Base-by-base conservation (phyloP, 2,888 invertebrate genomes). In the Yponomeuta plumbellus region DNA sequence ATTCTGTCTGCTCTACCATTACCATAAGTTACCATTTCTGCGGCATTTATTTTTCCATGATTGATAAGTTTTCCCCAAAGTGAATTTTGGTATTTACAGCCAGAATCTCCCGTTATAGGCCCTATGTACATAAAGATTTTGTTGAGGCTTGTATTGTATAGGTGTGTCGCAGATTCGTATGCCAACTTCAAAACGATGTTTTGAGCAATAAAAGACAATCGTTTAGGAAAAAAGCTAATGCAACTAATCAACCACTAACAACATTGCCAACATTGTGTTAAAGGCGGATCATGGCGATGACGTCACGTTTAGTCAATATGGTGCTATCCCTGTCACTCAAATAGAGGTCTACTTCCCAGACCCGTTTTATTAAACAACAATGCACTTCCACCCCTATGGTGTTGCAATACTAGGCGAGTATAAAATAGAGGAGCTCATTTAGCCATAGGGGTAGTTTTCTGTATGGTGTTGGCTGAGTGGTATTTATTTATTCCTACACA, bases 341-440 rank as follows among this genome's bases (percentile, higher is more conserved):
- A 21, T 59, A 22, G 11, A 23, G 59, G 67, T 66, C 67, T 66
- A 67, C 67, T 67, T 58, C 58, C 64, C 64, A 39, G 61, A 65
- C 67, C 34, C 62, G 26, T 66, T 65, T 66, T 69, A 26, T 64
- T 61, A 52, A 52, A 68, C 67, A 57, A 57, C 52, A 64, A 66
- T 58, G 44, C 58, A 61, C 75, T 80, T 75, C 76, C 75, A 84
- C 84, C 86, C 86, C 72, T 81, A 84, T 81, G 81, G 81, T 79
- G 79, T 79, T 70, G 66, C 66, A 66, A 75, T 85, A 89, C 87
- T 75, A 88, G 86, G 88, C 73, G 65, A 77, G 69, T 72, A 88
- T 81, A 75, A 79, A 81, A 81, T 80, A 77, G 69, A 82, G 73
- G 75, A 77, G 79, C 68, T 69, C 66, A 44, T 66, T 66, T 68